A percentile compares a stretch with the other conserved stretches of the same genome.
Evolutionary conservation across 2,888 invertebrate genomes (phyloP).

Genomic region (Polyommatus icarus): DNA sequence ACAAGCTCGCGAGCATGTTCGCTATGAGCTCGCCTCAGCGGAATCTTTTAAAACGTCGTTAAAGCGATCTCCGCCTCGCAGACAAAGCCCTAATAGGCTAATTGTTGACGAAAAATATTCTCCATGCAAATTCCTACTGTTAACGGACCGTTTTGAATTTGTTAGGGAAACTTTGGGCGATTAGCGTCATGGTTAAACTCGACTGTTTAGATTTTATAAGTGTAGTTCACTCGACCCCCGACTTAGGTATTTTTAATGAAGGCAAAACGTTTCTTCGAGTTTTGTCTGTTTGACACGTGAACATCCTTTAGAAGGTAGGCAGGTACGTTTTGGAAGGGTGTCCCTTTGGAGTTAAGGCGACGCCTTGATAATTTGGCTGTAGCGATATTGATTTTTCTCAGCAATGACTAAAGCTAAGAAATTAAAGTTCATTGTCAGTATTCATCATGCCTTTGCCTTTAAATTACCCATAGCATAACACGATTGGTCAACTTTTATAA

Average conservation of each 20-base stretch:
- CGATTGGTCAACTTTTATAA: too few relatives aligned
- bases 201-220: constrained; percentile 42
- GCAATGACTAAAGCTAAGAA: too few relatives aligned
- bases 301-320: not conserved
- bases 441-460: too few relatives aligned
- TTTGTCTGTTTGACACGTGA: not conserved
- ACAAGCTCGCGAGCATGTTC: constrained; percentile 68
- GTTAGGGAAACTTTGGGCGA: constrained; percentile 73
- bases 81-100: constrained; percentile 74
- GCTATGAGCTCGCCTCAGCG: constrained; percentile 71
- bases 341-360: not conserved
- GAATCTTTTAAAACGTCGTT: constrained; percentile 80
- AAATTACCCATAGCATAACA: too few relatives aligned
- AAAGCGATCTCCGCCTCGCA: constrained; percentile 71
- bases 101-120: constrained; percentile 79
- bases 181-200: constrained; percentile 52
- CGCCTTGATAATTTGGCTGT: too few relatives aligned
- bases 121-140: constrained; percentile 77
- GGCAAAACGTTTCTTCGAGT: not conserved
- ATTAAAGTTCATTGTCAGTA: too few relatives aligned
- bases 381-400: too few relatives aligned
- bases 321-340: not conserved
- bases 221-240: constrained; percentile 32
- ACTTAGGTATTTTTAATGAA: not conserved
- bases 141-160: constrained; percentile 77